Percentiles rank a stretch among this genome's conserved stretches.
phyloP scores from a whole-genome alignment of 2,113 vertebrate genomes.

The Tachysurus vachellii region DNA sequence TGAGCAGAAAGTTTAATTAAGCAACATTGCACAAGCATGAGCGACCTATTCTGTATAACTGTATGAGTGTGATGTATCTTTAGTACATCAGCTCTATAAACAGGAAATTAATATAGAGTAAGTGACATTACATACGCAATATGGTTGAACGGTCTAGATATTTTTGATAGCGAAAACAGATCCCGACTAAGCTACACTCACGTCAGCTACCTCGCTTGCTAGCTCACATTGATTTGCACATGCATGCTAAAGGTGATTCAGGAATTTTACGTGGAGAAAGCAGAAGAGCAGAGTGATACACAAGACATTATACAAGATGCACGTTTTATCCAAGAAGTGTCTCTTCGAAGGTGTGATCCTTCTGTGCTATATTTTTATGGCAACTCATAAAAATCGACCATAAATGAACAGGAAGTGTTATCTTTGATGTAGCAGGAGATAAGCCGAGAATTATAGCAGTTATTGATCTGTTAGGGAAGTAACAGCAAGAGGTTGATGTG shows the following conservation, averaged over 20 bases:
- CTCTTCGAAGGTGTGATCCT: not conserved
- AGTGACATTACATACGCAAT: not conserved
- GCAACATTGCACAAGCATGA: not conserved
- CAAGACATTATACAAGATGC: not conserved
- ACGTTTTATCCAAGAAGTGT: not conserved
- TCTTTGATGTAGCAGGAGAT: not conserved
- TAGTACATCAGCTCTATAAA: not conserved
- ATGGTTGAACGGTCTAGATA: not conserved
- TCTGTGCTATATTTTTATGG: not conserved
- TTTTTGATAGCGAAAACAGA: not conserved
- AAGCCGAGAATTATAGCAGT: not conserved
- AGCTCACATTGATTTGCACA: not conserved
- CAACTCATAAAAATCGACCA: too few relatives aligned
- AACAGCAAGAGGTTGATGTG: too few relatives aligned
- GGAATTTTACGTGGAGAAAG: not conserved
- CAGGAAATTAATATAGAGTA: not conserved
- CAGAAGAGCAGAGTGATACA: not conserved
- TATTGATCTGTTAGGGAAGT: slow-evolving; percentile 3
- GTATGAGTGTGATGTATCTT: not conserved
- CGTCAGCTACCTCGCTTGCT: not conserved
- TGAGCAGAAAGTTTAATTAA: not conserved
- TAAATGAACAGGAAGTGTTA: slow-evolving; percentile 15
- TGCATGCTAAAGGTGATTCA: not conserved
- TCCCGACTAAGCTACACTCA: not conserved
- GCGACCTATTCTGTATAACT: not conserved